A percentile compares a stretch with the other conserved stretches of the same genome.
phyloP scores from a whole-genome alignment of 2,113 vertebrate genomes.

The Pachyramphus minor region DNA sequence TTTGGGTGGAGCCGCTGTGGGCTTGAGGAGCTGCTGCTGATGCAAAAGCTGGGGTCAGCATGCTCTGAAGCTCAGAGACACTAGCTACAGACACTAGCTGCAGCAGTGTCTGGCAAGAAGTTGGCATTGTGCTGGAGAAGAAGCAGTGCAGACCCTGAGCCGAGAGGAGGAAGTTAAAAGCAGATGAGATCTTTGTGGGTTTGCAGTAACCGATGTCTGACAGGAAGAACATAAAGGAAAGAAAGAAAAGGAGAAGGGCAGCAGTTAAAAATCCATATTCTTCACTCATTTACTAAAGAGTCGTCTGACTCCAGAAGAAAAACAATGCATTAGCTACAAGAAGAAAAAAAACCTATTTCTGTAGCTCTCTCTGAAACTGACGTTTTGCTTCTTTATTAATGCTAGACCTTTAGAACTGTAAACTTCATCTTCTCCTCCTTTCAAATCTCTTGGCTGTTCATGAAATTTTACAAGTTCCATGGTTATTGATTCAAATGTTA shows the following conservation, averaged over 20 bases:
- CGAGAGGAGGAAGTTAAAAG: slow-evolving; percentile 47
- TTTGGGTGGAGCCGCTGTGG: neutral
- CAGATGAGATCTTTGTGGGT: slow-evolving; percentile 58
- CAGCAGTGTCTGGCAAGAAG: neutral
- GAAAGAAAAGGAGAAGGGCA: neutral
- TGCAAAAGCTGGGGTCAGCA: neutral
- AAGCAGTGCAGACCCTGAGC: neutral
- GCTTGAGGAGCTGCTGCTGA: rapidly evolving
- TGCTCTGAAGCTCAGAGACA: neutral
- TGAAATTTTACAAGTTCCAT: neutral
- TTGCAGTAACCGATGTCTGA: slow-evolving; percentile 47
- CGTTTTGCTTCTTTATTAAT: neutral
- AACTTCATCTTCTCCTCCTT: neutral
- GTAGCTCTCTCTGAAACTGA: neutral
- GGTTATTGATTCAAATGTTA: neutral
- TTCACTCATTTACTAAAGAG: neutral
- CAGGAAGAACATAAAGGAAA: slow-evolving; percentile 37
- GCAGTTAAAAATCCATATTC: slow-evolving; percentile 40
- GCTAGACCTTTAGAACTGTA: neutral
- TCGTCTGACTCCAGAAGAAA: neutral
- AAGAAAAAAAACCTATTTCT: neutral
- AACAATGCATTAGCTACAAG: neutral
- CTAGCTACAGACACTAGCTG: neutral
- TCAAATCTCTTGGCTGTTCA: neutral
- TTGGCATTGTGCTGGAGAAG: neutral